Percentiles rank a stretch among this genome's conserved stretches.
These are phyloP conservation scores for Puffinus mauretanicus DNA, from an alignment of 2,113 vertebrate species.

Conservation along the genomic window DNA sequence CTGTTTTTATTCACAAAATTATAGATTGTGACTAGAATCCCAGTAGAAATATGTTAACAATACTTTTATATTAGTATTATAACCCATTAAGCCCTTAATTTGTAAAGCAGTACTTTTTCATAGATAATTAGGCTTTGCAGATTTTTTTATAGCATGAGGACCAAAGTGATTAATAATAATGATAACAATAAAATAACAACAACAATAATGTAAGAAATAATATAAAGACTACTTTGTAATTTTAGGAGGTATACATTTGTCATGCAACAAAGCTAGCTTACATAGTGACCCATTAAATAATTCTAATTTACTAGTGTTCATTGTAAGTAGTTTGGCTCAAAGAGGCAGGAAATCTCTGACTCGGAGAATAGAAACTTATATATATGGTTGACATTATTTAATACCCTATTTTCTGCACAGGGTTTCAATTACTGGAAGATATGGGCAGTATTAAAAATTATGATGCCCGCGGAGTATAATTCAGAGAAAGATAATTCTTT, in stretches of 20 bases:
- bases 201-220: neutral
- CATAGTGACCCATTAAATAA: neutral
- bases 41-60: neutral
- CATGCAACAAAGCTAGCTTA: neutral
- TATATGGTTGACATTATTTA: slow-evolving; percentile 13
- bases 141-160: neutral
- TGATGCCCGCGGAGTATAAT: neutral
- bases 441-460: slow-evolving; percentile 4
- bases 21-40: neutral
- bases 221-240: neutral
- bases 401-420: neutral
- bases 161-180: neutral
- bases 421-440: slow-evolving; percentile 32
- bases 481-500: slow-evolving; percentile 17
- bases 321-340: neutral
- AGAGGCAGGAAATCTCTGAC: neutral
- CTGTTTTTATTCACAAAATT: neutral
- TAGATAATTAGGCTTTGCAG: neutral
- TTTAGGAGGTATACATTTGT: neutral
- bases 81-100: neutral
- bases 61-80: neutral
- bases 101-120: neutral
- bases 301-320: slow-evolving; percentile 5
- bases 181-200: neutral
- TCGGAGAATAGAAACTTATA: neutral